These are phyloP conservation scores for Denticeps clupeoides DNA, from an alignment of 2,797 vertebrate species.

Conservation along the genomic window DNA sequence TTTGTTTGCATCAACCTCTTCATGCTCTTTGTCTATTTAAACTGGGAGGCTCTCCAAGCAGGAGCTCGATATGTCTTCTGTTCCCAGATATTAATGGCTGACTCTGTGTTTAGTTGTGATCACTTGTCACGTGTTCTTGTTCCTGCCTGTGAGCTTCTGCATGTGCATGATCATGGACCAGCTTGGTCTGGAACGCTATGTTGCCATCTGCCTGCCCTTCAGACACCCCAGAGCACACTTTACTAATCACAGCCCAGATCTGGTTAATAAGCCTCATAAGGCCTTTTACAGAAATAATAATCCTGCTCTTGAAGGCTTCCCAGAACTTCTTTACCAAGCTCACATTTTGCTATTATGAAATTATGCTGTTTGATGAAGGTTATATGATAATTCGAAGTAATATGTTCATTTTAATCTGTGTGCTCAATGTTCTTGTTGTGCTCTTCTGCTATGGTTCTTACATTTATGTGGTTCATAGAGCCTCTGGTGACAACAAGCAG, in stretches of 20 bases:
- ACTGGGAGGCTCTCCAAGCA: background rate
- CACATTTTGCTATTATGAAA: background rate
- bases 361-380: background rate
- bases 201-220: constrained; percentile 35
- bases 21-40: background rate
- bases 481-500: constrained; percentile 25
- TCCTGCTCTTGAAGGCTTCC: constrained; percentile 16
- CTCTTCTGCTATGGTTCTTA: background rate
- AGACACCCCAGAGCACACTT: constrained; percentile 16
- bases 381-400: background rate
- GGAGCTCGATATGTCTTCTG: background rate
- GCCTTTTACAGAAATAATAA: constrained; percentile 22
- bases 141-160: background rate
- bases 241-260: constrained; percentile 20
- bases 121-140: background rate
- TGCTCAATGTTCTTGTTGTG: background rate
- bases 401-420: background rate
- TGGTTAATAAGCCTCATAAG: constrained; percentile 20
- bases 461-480: constrained; percentile 15
- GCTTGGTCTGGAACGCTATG: constrained; percentile 15
- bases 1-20: background rate
- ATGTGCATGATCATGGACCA: background rate
- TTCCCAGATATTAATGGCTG: background rate
- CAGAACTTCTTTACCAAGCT: background rate
- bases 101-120: background rate